phyloP scores from a whole-genome alignment of 2,888 invertebrate genomes.

The Zygogramma bicolorata region DNA sequence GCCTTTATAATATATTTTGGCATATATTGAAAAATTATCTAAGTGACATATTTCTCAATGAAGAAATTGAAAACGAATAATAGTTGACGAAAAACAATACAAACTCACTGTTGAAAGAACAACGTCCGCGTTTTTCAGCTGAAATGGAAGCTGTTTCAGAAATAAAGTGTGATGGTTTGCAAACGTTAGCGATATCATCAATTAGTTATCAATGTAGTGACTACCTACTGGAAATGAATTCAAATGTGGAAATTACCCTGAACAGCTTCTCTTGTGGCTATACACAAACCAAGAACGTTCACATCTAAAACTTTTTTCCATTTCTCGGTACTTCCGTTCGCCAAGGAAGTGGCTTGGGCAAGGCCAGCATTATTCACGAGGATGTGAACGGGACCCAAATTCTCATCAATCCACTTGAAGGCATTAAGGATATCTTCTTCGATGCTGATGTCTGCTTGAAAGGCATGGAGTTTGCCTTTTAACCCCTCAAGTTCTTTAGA shows the following conservation, averaged over 20 bases:
- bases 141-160: too few species aligned
- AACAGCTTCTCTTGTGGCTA: conserved; percentile 42
- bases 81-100: too few species aligned
- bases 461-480: conserved; percentile 57
- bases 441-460: conserved; percentile 60
- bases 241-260: neutral
- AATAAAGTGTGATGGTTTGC: too few species aligned
- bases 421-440: conserved; percentile 58
- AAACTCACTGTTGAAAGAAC: too few species aligned
- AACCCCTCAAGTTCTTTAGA: conserved; percentile 36
- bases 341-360: conserved; percentile 42
- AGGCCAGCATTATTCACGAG: conserved; percentile 63
- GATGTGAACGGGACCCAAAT: conserved; percentile 60
- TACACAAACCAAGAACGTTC: conserved; percentile 40
- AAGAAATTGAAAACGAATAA: too few species aligned
- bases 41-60: too few species aligned
- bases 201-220: too few species aligned
- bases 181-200: too few species aligned
- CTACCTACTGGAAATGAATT: too few species aligned
- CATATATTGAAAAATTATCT: too few species aligned
- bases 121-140: too few species aligned
- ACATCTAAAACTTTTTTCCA: conserved; percentile 41
- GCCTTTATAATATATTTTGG: too few species aligned
- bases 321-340: conserved; percentile 47
- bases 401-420: conserved; percentile 58